A percentile compares a stretch with the other conserved stretches of the same genome.
Conservation (phyloP, 2,797 vertebrate genomes). For the Gadopsis bispinosus region DNA sequence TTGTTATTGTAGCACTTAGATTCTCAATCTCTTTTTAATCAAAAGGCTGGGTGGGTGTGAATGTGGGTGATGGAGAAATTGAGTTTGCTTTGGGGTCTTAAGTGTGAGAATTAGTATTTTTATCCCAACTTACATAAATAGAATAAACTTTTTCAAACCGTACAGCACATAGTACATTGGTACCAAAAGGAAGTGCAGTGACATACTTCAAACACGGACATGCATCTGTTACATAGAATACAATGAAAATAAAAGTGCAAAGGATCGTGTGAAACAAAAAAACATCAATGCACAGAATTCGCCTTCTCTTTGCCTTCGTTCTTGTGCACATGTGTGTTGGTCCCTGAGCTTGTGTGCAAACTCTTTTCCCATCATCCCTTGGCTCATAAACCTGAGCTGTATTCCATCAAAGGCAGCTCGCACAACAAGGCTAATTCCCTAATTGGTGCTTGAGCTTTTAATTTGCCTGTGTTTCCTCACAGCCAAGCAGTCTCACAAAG, state of each 20-base stretch:
- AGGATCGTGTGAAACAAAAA: not conserved
- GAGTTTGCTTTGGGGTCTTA: not conserved
- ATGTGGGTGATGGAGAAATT: not conserved
- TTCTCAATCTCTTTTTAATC: constrained; percentile 43
- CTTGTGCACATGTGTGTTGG: constrained; percentile 2
- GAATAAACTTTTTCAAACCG: not conserved
- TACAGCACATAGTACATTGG: not conserved
- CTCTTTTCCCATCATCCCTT: constrained; percentile 33
- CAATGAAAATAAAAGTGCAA: not conserved
- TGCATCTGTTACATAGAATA: not conserved
- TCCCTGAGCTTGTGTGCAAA: constrained; percentile 20
- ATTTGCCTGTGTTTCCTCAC: constrained; percentile 59
- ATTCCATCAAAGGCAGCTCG: constrained; percentile 69
- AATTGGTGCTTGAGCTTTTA: constrained; percentile 73
- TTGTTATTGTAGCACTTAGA: constrained; percentile 18
- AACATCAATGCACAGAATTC: not conserved
- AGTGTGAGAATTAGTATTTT: not conserved
- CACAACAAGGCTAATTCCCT: constrained; percentile 66
- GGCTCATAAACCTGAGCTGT: constrained; percentile 56
- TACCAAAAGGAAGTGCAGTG: not conserved
- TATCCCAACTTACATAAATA: not conserved
- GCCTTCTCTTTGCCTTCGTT: not conserved
- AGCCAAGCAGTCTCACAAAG: constrained; percentile 48
- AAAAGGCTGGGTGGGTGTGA: not conserved
- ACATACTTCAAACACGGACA: not conserved